Base-by-base conservation (phyloP, 2,797 vertebrate species). In the Premnoplex brunnescens region DNA sequence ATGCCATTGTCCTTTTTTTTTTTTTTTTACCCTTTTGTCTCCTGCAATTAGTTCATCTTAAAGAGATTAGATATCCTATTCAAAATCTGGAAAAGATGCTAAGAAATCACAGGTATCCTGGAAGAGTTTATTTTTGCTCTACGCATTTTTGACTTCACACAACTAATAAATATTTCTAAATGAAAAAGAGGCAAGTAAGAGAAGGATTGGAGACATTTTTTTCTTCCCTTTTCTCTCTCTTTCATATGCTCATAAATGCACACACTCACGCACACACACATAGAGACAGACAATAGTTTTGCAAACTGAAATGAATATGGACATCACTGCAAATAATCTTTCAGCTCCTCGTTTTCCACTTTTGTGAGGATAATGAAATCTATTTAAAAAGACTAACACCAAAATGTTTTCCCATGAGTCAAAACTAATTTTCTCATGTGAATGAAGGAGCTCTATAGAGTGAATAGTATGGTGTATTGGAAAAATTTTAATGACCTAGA, bases 11-110 rank as follows among this genome's bases (percentile, higher is more conserved):
- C 75, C 41, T 88, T 78, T 49, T 80, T 55, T 60, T 79, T 88
- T 75, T 27, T 67, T 78, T 86, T 76, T 84, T 77, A 44, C 46
- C 39, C 36, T 95, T 94, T 93, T 81, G 30, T 93, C 60, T 90
- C 72, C 54, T 93, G 28, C 80, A 94, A 95, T 97, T 97, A 97
- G 80, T 95, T 95, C n/a, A 83, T 92, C 64, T 87, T 32, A 48
- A 94, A 95, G 69, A 94, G 84, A 86, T 92, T 91, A 92, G 49
- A 62, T 60, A 96, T 96, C 88, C 91, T 93, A 95, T 88, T 91
- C 74, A 80, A 89, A 96, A 92, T 83, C 66, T 83, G 85, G 55
- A 80, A 78, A 94, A 91, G 43, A 66, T 95, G 64, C 51, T 92
- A 88, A 83, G 80, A 89, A 95, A 80, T 48, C 55, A 94, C 62